Base-by-base conservation (phyloP, 2,888 invertebrate genomes). In the Carpatolechia fugitivella region DNA sequence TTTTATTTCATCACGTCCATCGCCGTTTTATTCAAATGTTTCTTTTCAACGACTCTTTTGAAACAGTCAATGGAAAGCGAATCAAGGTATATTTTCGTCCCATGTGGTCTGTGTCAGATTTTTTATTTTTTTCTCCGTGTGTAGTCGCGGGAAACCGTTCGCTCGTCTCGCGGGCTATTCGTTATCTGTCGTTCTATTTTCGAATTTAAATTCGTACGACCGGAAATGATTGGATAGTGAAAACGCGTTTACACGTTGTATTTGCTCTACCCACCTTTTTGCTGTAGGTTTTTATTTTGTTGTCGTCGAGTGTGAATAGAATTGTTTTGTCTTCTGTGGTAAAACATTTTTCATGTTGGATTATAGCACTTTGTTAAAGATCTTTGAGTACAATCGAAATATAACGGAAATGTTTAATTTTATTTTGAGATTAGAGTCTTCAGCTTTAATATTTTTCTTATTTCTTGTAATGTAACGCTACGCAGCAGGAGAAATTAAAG, bases 211-310 rank as follows among this genome's bases (percentile, higher is more conserved):
- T 63, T 60, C 60, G 61, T 61, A 58, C 57, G 52, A 72, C 72
- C 79, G 80, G 77, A 82, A 76, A 76, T 79, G 71, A 74, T 76
- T 66, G 71, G 67, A 69, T 73, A 70, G 73, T 76, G 69, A 63
- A 67, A 16, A 40, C 6, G 35, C 14, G 30, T 40, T 51, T 29
- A 51, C 40, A 51, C 11, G 51, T 40, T 51, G 50, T 38, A 24
- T 24, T 3, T 35, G 16, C 11, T 16, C 16, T 6, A 13, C 6
- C 7, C 14, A 38, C n/a, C 35, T 38, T 16, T 24, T 24, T 24
- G 24, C 24, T 24, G 24, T 24, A 1, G 16, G 5, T 16, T 5
- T 14, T 38, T 38, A 5, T 36, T 36, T 36, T 36, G 11, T 16
- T 38, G 14, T 38, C 1, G 16, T 14, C 7, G 16, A 38, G 38